These are phyloP conservation scores for Agrilus biguttatus DNA, from an alignment of 2,888 invertebrate genomes.

Conservation along the genomic window DNA sequence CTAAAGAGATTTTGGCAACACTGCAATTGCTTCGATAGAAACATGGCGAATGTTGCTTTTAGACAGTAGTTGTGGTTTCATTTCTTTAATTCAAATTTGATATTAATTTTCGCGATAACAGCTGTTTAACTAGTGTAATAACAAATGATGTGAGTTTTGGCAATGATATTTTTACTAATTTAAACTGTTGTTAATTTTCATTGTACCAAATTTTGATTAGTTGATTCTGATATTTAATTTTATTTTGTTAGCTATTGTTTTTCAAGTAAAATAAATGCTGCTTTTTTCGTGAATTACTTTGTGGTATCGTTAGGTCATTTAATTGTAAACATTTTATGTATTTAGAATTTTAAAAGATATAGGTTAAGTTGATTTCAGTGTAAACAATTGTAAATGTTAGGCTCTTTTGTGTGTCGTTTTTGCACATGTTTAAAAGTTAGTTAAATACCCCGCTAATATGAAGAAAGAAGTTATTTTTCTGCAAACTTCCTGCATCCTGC, in stretches of 20 bases:
- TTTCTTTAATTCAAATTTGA: slow-evolving; percentile 16
- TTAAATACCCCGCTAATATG: no score
- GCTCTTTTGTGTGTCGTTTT: no score
- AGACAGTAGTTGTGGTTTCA: slow-evolving; percentile 16
- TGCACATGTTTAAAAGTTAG: no score
- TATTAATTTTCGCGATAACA: slow-evolving; percentile 12
- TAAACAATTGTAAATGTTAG: no score
- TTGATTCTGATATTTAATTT: background rate
- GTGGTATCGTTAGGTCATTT: background rate
- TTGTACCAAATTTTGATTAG: background rate
- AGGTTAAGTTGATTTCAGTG: no score
- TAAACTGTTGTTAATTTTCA: background rate
- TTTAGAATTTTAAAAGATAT: background rate
- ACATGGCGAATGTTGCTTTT: slow-evolving; percentile 17
- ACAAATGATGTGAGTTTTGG: slow-evolving; percentile 13
- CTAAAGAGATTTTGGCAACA: no score
- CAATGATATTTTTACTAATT: background rate
- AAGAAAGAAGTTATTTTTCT: no score
- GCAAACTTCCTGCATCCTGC: no score
- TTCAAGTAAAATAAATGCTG: background rate
- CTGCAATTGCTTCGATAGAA: background rate
- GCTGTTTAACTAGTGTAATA: slow-evolving; percentile 13
- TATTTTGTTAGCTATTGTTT: background rate
- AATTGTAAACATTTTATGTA: background rate
- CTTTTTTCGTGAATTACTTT: background rate